Evolutionary conservation across 2,888 invertebrate species (phyloP).

Genomic region (Gymnosoma rotundatum): DNA sequence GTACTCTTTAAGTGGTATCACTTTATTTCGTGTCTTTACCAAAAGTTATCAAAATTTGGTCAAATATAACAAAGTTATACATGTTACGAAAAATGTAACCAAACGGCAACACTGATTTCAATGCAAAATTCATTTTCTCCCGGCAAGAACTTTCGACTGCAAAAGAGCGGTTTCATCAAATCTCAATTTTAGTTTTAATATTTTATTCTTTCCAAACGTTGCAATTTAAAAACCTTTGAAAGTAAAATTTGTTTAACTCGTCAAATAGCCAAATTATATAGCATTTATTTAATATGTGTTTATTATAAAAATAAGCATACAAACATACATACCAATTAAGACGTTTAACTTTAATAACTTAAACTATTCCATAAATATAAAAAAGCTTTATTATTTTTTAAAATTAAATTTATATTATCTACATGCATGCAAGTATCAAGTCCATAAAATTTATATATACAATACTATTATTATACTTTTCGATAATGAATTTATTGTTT

Average conservation of each 20-base stretch:
- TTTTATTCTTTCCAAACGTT: too few species aligned
- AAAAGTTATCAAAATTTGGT: too few species aligned
- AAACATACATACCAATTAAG: background rate
- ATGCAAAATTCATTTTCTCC: too few species aligned
- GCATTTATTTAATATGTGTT: constrained; percentile 53
- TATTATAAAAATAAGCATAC: background rate
- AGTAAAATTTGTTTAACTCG: constrained; percentile 9
- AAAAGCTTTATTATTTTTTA: background rate
- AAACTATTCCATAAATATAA: background rate
- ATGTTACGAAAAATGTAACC: too few species aligned
- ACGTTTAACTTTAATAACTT: background rate
- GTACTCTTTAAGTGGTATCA: too few species aligned
- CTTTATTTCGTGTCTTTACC: too few species aligned
- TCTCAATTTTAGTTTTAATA: too few species aligned
- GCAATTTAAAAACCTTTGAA: constrained; percentile 4
- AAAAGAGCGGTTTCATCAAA: too few species aligned
- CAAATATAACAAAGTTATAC: too few species aligned
- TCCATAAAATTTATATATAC: background rate
- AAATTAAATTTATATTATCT: too few species aligned
- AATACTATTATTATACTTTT: background rate
- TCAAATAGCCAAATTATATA: constrained; percentile 57
- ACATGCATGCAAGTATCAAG: background rate
- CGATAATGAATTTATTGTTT: background rate
- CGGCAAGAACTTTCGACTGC: too few species aligned
- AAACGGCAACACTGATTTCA: too few species aligned